phyloP scores from a whole-genome alignment of 2,888 invertebrate genomes.

The Allolobophora icterica region DNA sequence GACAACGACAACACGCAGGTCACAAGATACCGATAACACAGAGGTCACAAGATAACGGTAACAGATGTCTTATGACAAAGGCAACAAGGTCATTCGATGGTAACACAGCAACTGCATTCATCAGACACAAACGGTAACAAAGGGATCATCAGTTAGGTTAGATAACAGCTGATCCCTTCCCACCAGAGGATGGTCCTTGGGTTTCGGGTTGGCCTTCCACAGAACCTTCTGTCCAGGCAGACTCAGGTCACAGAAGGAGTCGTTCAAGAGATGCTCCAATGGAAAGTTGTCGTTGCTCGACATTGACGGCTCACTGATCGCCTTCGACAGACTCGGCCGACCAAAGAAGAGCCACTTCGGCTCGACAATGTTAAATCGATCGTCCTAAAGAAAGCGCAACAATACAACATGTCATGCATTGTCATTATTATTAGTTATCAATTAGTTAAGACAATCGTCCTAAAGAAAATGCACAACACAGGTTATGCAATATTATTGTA shows the following conservation, averaged over 20 bases:
- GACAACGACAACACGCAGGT: neutral
- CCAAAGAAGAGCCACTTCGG: neutral
- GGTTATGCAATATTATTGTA: too few species aligned
- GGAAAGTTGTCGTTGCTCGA: neutral
- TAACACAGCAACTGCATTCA: too few species aligned
- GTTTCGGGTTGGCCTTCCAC: slow-evolving; percentile 83
- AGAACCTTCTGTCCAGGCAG: slow-evolving; percentile 69
- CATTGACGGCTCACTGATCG: slow-evolving; percentile 36
- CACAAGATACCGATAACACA: neutral
- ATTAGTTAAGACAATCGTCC: too few species aligned
- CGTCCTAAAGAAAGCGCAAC: neutral
- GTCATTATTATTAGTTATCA: too few species aligned
- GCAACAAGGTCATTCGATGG: neutral
- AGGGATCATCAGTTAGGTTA: neutral
- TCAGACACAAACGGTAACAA: neutral
- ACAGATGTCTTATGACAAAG: neutral
- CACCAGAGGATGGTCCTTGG: slow-evolving; percentile 65
- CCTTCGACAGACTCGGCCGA: slow-evolving; percentile 12
- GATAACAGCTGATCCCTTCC: neutral
- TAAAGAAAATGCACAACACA: too few species aligned
- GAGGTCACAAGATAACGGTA: neutral
- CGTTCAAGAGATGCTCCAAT: neutral
- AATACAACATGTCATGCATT: neutral
- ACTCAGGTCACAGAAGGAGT: slow-evolving; percentile 74
- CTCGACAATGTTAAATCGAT: neutral